phyloP scores from a whole-genome alignment of 1,140 invertebrate species.

The Bombus waltoni region DNA sequence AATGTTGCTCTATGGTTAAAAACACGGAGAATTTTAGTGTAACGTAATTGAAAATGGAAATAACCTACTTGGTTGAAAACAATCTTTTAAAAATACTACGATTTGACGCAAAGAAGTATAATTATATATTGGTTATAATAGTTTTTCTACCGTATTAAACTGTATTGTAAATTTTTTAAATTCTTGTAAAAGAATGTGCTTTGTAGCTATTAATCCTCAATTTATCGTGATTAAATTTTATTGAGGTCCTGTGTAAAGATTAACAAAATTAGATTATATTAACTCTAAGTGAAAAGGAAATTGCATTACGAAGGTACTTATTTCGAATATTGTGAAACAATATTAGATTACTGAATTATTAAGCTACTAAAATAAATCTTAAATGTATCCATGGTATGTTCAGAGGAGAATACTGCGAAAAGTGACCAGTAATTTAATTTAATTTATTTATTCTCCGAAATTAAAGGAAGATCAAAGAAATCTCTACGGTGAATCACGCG shows the following conservation, averaged over 20 bases:
- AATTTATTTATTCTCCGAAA: slow-evolving; percentile 24
- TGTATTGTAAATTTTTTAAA: neutral
- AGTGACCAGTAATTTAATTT: slow-evolving; percentile 7
- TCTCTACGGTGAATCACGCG: neutral
- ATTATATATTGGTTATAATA: neutral
- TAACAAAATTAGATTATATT: neutral
- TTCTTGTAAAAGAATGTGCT: neutral
- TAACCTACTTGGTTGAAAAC: too few species aligned
- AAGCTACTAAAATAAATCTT: neutral
- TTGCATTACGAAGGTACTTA: neutral
- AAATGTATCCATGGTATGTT: neutral
- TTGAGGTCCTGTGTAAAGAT: neutral
- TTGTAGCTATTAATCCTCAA: neutral
- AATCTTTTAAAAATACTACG: neutral
- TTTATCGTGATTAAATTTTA: neutral
- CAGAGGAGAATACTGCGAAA: neutral
- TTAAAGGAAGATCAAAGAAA: slow-evolving; percentile 17
- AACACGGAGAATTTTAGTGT: too few species aligned
- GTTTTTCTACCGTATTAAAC: neutral
- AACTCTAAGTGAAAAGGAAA: neutral
- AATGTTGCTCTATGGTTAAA: too few species aligned
- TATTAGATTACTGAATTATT: neutral
- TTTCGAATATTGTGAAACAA: neutral
- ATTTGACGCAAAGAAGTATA: neutral
- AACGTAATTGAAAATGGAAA: too few species aligned